phyloP scores from a whole-genome alignment of 1,140 invertebrate genomes.

The Brachionus rubens region DNA sequence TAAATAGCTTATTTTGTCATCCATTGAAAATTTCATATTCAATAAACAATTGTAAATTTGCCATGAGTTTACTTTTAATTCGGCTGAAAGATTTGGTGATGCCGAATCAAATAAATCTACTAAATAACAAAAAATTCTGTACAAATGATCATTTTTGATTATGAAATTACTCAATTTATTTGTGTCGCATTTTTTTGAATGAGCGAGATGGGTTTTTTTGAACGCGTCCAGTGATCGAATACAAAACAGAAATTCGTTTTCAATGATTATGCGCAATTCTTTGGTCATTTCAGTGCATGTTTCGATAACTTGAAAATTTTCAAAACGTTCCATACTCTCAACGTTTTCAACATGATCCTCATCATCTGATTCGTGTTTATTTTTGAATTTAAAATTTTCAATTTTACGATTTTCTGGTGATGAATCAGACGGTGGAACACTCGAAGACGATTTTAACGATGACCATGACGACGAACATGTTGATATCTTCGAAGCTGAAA shows the following conservation, averaged over 20 bases:
- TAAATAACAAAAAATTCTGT: slow-evolving; percentile 33
- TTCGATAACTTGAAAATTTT: neutral
- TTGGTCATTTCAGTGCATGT: neutral
- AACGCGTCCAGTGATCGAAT: slow-evolving; percentile 21
- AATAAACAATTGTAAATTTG: slow-evolving; percentile 44
- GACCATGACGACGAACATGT: slow-evolving; percentile 38
- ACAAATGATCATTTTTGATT: slow-evolving; percentile 40
- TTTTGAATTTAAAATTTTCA: neutral
- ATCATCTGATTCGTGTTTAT: neutral
- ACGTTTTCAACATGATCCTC: neutral
- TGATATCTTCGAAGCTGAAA: slow-evolving; percentile 1
- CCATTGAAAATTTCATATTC: slow-evolving; percentile 33
- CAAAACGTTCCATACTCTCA: neutral
- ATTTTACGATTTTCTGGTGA: neutral
- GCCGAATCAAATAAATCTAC: slow-evolving; percentile 13
- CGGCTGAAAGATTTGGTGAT: slow-evolving; percentile 8
- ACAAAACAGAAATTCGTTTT: slow-evolving; percentile 38
- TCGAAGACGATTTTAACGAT: neutral
- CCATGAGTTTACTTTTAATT: slow-evolving; percentile 31
- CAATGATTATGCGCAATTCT: slow-evolving; percentile 7
- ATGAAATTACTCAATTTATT: slow-evolving; percentile 9
- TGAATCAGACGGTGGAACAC: neutral
- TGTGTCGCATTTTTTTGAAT: neutral
- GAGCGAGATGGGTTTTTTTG: neutral
- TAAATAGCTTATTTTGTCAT: slow-evolving; percentile 40